phyloP scores from a whole-genome alignment of 2,888 invertebrate genomes.

The Sesia apiformis region DNA sequence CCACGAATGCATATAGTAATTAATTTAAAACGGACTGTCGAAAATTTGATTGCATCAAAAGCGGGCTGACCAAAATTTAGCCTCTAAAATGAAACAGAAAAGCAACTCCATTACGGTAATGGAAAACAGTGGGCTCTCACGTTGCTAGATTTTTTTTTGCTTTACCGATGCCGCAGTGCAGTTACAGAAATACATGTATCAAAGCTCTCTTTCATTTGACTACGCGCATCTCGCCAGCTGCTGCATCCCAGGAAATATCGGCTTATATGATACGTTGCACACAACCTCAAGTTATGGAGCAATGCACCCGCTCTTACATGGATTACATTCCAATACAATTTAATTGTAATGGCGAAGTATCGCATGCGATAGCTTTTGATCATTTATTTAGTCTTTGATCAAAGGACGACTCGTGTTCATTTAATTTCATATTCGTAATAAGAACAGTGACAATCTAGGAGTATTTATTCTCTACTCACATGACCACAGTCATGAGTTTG shows the following conservation, averaged over 20 bases:
- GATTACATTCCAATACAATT: not conserved
- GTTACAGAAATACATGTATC: slow-evolving; percentile 62
- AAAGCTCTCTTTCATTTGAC: slow-evolving; percentile 61
- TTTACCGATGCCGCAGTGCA: slow-evolving; percentile 60
- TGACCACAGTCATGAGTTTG: too few species aligned
- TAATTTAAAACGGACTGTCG: slow-evolving; percentile 7
- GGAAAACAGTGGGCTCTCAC: slow-evolving; percentile 60
- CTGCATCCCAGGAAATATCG: slow-evolving; percentile 41
- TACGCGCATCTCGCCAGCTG: slow-evolving; percentile 31
- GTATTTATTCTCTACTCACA: too few species aligned
- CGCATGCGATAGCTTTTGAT: too few species aligned
- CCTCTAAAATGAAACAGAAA: slow-evolving; percentile 49
- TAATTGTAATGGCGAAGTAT: not conserved
- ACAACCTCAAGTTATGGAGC: slow-evolving; percentile 40
- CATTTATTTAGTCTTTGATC: too few species aligned
- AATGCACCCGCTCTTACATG: slow-evolving; percentile 6
- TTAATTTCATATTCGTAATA: too few species aligned
- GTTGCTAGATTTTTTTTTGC: slow-evolving; percentile 39
- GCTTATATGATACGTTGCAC: slow-evolving; percentile 47
- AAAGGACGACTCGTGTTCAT: too few species aligned
- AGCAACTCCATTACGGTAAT: slow-evolving; percentile 63
- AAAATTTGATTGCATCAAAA: slow-evolving; percentile 16
- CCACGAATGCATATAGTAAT: not conserved
- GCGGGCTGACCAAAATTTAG: slow-evolving; percentile 27
- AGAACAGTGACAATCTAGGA: too few species aligned